Evolutionary conservation across 2,888 invertebrate species (phyloP).

Genomic region (Synanthedon myopaeformis): DNA sequence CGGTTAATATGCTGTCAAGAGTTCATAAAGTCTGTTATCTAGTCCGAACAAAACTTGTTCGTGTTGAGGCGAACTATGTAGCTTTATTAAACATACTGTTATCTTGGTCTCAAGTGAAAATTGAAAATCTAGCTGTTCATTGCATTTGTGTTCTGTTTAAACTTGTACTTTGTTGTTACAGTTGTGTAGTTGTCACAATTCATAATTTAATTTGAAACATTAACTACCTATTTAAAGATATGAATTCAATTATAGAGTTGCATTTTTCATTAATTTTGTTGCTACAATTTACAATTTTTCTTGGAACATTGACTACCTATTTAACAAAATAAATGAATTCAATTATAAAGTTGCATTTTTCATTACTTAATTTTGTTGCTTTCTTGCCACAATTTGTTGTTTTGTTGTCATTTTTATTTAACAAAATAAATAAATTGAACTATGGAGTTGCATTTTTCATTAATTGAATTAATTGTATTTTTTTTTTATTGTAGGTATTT

Average conservation of each 20-base stretch:
- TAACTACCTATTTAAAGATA: too few species aligned
- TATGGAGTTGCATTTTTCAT: too few species aligned
- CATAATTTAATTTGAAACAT: background rate
- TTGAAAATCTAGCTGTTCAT: slow-evolving; percentile 9
- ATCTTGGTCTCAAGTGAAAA: slow-evolving; percentile 19
- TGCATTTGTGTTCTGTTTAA: background rate
- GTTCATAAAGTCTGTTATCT: slow-evolving; percentile 18
- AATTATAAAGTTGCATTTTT: too few species aligned
- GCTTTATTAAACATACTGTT: slow-evolving; percentile 31
- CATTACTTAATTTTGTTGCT: too few species aligned
- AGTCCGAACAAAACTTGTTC: slow-evolving; percentile 35
- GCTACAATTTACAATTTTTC: background rate
- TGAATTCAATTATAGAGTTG: too few species aligned
- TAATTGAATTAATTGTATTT: too few species aligned
- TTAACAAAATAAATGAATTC: too few species aligned
- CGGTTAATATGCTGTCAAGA: slow-evolving; percentile 25
- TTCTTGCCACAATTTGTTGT: too few species aligned
- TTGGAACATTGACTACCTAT: background rate
- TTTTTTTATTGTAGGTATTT: background rate
- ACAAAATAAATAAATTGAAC: too few species aligned
- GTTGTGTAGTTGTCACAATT: background rate
- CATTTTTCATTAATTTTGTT: too few species aligned
- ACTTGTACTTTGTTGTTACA: background rate
- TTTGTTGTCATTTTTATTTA: too few species aligned
- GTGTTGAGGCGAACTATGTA: slow-evolving; percentile 16